Evolutionary conservation across 2,797 vertebrate genomes (phyloP), one percentile per base, ranked within the genome.

Genomic region (Heliangelus exortis): DNA sequence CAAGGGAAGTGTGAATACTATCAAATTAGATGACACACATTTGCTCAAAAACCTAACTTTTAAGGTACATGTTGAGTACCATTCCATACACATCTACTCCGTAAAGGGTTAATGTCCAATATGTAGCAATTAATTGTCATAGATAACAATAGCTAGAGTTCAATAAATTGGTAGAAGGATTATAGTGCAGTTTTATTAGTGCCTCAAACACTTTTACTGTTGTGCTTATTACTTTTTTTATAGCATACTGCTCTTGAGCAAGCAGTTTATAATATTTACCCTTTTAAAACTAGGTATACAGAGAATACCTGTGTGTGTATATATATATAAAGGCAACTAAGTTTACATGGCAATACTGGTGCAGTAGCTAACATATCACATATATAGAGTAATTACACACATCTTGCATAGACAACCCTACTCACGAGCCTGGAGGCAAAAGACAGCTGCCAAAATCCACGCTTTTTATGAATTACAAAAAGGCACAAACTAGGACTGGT

Each of bases 161-260:
- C 85, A 90, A 54, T 89, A 94, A 93, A 92, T 84, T 73, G 83
- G 89, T 7, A 58, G 85, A 65, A 91, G 74, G 90, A 96, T 91
- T 95, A 84, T 6, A 86, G 77, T 45, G 63, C 76, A 59, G 51
- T 91, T 96, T 96, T 93, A 96, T 92, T 89, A 91, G 77, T 23
- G 59, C 39, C 74, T 84, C 80, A 59, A 95, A 95, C 93, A 96
- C 94, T 90, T 95, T 84, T 93, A 92, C 93, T 88, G 74, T 93
- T 90, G 88, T 41, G 63, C 87, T 91, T 90, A 93, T 91, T 92
- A 92, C 73, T 84, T 92, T 51, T 93, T 96, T 96, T 63, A 95
- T 79, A 96, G 91, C 8, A 1, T 33, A n/a, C 53, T 69, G 63
- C 93, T 95, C 96, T 95, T 95, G 93, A 95, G 92, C 92, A 92